Evolutionary conservation across 2,888 invertebrate genomes (phyloP).

Genomic region (Caenorhabditis becei): DNA sequence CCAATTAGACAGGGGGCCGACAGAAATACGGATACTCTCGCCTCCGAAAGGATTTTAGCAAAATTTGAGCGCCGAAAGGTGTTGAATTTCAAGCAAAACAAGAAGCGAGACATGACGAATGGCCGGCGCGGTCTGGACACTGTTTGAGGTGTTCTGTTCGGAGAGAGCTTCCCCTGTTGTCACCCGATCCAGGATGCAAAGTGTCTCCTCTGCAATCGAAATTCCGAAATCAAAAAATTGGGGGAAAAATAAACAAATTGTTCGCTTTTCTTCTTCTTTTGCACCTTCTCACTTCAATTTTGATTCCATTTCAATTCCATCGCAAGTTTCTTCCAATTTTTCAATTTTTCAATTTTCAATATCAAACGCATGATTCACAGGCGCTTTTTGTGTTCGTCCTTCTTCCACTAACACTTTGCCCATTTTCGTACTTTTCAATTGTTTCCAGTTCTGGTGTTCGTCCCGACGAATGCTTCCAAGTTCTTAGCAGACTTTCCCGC

Average conservation of each 20-base stretch:
- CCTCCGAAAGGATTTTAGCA: slow-evolving; percentile 42
- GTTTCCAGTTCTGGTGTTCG: too few species aligned
- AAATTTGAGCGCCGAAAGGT: slow-evolving; percentile 53
- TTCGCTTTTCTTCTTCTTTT: neutral
- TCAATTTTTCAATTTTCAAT: neutral
- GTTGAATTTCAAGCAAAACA: slow-evolving; percentile 60
- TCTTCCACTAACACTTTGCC: neutral
- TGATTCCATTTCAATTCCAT: neutral
- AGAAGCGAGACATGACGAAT: slow-evolving; percentile 11
- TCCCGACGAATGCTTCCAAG: too few species aligned
- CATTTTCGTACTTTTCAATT: slow-evolving; percentile 7
- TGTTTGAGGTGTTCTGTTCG: neutral
- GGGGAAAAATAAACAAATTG: slow-evolving; percentile 8
- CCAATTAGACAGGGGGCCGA: slow-evolving; percentile 44
- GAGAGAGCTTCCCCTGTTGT: neutral
- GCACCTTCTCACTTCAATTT: neutral
- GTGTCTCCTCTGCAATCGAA: neutral
- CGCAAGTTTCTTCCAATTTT: too few species aligned
- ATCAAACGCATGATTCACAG: slow-evolving; percentile 5
- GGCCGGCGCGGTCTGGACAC: neutral
- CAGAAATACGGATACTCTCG: slow-evolving; percentile 19
- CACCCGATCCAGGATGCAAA: neutral
- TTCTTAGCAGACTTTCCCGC: too few species aligned
- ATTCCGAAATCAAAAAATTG: neutral
- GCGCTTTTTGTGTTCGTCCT: neutral